Conservation (phyloP, 2,888 invertebrate genomes). For the Dasysyrphus albostriatus region DNA sequence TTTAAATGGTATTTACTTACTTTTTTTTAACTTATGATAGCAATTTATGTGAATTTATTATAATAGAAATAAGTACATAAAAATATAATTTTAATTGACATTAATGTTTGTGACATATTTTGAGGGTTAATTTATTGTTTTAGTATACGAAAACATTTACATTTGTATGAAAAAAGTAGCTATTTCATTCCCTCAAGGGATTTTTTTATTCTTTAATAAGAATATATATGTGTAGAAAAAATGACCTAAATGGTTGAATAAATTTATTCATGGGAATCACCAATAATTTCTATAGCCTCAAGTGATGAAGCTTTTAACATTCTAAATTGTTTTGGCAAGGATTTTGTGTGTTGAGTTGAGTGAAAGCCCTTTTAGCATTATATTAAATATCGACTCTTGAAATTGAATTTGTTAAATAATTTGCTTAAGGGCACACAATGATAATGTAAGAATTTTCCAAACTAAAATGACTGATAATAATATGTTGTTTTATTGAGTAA, state of each 20-base stretch:
- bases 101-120: slow-evolving; percentile 10
- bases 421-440: neutral
- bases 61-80: neutral
- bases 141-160: neutral
- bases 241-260: neutral
- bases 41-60: slow-evolving; percentile 1
- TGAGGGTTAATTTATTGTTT: slow-evolving; percentile 5
- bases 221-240: neutral
- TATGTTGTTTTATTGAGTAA: neutral
- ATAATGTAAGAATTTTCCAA: neutral
- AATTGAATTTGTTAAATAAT: neutral
- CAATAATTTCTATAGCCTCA: slow-evolving; percentile 3
- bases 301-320: slow-evolving; percentile 18
- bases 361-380: neutral
- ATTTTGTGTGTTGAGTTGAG: neutral
- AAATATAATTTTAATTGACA: neutral
- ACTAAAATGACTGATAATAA: neutral
- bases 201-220: neutral
- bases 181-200: neutral
- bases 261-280: neutral
- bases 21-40: neutral
- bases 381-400: neutral
- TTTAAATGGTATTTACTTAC: slow-evolving; percentile 34
- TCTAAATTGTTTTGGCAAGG: slow-evolving; percentile 2
- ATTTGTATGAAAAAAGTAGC: neutral